Evolutionary conservation across 2,113 vertebrate genomes (phyloP).

Genomic region (Phycodurus eques): DNA sequence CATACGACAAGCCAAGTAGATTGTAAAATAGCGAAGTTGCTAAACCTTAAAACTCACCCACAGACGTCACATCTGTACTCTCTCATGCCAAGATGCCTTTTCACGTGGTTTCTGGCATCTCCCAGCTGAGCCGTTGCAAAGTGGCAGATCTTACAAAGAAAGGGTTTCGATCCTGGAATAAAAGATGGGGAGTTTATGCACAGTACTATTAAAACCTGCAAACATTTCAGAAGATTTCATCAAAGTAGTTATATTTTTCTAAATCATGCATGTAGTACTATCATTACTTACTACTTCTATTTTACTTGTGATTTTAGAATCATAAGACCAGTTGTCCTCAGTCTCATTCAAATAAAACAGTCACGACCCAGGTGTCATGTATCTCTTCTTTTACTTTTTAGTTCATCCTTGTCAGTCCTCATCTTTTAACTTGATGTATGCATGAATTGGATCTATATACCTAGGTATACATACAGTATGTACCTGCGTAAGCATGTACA

Average conservation of each 20-base stretch:
- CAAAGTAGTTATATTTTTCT: constrained; percentile 26
- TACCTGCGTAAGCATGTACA: too few relatives aligned
- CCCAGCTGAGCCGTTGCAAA: constrained; percentile 98
- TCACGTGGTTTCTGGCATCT: constrained; percentile 97
- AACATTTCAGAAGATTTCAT: constrained; percentile 3
- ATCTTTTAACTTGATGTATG: constrained; percentile 24
- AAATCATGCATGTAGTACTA: constrained; percentile 29
- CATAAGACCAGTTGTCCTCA: constrained; percentile 44
- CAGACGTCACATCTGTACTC: constrained; percentile 99
- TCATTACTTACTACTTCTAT: constrained; percentile 20
- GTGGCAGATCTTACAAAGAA: constrained; percentile 98
- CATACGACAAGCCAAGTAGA: neutral
- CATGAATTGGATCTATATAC: constrained; percentile 43
- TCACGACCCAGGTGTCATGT: neutral
- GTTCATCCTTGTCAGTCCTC: too few relatives aligned
- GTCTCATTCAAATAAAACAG: constrained; percentile 41
- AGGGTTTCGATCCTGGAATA: constrained; percentile 93
- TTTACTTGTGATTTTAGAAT: constrained; percentile 36
- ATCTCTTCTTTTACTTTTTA: constrained; percentile 17
- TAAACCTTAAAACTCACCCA: constrained; percentile 83
- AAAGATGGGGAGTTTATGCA: neutral
- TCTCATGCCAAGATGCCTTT: constrained; percentile 97
- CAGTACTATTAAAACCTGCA: constrained; percentile 40
- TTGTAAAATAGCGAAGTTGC: neutral
- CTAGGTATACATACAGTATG: too few relatives aligned